Evolutionary conservation across 2,797 vertebrate genomes (phyloP), one percentile per base, ranked within the genome.

Genomic region (Tamandua tetradactyla): DNA sequence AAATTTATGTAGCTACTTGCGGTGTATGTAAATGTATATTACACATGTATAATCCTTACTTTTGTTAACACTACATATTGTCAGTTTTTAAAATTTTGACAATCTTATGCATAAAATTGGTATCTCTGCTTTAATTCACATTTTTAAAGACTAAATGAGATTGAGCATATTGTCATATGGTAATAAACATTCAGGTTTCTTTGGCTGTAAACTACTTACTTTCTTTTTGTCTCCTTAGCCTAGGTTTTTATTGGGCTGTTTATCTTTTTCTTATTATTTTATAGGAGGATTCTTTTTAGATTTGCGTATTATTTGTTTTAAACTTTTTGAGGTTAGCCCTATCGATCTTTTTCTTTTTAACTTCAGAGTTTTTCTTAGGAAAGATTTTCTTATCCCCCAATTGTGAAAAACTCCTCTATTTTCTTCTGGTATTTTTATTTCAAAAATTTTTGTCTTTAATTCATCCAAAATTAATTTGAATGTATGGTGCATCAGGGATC

Each of bases 181-280:
- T 87, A 52, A 44, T 84, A 82, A 88, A 59, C 47, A 88, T 81
- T 93, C n/a, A 40, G 44, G 17, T 82, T 93, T 82, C 47, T 44
- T 75, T 74, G 66, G 44, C 68, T 66, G 68, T 81, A 74, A 66
- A 25, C 15, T 75, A 3, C 18, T 35, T 75, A 52, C 14, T 49
- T 49, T 49, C 14, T 76, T 88, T 57, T n/a, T 49, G 69, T 59
- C 23, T 5, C 22, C 7, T 52, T 80, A 66, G 32, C 8, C 64
- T 18, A 32, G 40, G 32, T 74, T 88, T 69, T 22, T 69, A 1
- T 84, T 83, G 27, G 49, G 14, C 17, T 52, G 47, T 52, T 52
- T 52, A 15, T 52, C 49, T 52, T 57, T 91, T 27, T 37, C 20
- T 75, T 66, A 49, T 59, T 74, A 40, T 47, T 66, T 40, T 57